Evolutionary conservation across 2,113 vertebrate species (phyloP).

Genomic region (Rhipidura dahli): DNA sequence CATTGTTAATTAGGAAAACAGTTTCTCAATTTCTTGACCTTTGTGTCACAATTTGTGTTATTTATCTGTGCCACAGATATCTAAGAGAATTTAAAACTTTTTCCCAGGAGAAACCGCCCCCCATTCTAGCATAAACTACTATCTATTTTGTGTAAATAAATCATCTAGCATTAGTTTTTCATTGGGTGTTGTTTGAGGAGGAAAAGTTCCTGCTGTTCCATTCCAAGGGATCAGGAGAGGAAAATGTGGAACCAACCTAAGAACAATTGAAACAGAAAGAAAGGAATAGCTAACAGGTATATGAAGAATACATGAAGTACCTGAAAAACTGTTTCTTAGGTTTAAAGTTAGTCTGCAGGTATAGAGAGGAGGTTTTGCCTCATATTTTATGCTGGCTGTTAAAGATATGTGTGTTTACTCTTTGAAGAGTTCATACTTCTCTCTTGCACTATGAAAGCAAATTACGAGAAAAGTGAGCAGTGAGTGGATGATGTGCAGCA

Average conservation of each 20-base stretch:
- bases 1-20: background rate
- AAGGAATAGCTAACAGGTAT: background rate
- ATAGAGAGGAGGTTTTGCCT: accelerated
- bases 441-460: background rate
- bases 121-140: background rate
- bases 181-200: background rate
- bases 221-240: background rate
- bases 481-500: background rate
- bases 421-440: background rate
- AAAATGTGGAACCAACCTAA: background rate
- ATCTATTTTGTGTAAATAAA: background rate
- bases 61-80: background rate
- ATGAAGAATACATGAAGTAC: background rate
- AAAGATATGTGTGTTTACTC: background rate
- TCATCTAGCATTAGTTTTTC: background rate
- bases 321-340: background rate
- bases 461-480: background rate
- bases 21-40: background rate
- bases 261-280: background rate
- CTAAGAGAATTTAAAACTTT: background rate
- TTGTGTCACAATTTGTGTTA: background rate
- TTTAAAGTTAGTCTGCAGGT: background rate
- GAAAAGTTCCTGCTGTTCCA: background rate
- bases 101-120: accelerated
- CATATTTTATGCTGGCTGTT: background rate